Percentiles rank a stretch among this genome's conserved stretches.
Evolutionary conservation across 2,797 vertebrate species (phyloP).

Genomic region (Chiloscyllium punctatum): DNA sequence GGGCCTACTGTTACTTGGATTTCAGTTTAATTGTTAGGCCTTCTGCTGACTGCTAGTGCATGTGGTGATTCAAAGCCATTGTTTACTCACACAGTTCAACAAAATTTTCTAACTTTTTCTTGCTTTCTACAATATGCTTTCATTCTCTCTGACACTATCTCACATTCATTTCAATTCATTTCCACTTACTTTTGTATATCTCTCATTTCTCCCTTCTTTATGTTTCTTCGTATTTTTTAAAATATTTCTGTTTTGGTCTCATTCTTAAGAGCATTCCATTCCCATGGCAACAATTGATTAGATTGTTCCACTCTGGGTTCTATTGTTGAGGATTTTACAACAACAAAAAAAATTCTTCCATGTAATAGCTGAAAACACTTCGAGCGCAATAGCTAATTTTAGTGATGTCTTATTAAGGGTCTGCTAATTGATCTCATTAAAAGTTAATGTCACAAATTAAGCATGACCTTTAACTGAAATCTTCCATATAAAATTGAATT

Average conservation of each 20-base stretch:
- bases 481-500: neutral
- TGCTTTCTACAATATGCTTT: neutral
- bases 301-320: neutral
- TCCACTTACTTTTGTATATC: conserved; percentile 11
- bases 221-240: conserved; percentile 12
- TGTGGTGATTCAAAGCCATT: neutral
- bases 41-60: neutral
- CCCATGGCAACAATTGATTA: neutral
- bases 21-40: neutral
- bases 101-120: neutral
- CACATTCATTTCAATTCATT: neutral
- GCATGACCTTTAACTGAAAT: neutral
- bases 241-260: conserved; percentile 32
- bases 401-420: neutral
- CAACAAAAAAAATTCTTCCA: neutral
- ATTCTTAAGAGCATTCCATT: conserved; percentile 9
- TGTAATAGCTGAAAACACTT: neutral
- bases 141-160: neutral
- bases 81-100: neutral
- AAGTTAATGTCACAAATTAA: neutral
- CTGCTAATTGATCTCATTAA: neutral
- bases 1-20: neutral
- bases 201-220: conserved; percentile 8
- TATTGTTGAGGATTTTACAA: neutral
- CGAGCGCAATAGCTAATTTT: neutral